These are phyloP conservation scores for Diarsia brunnea DNA, from an alignment of 2,888 invertebrate species.

Conservation along the genomic window DNA sequence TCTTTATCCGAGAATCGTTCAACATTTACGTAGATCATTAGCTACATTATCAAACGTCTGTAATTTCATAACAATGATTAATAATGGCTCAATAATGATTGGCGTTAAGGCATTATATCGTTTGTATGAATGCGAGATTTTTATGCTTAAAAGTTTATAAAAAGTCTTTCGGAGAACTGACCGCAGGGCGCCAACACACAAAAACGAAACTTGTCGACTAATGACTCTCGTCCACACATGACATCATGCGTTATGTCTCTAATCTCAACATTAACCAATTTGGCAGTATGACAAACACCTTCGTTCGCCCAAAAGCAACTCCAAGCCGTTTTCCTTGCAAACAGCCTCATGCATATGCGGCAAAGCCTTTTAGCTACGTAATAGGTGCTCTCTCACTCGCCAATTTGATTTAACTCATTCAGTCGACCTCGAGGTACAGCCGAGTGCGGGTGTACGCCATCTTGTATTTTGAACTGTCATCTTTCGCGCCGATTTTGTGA, in stretches of 20 bases:
- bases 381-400: constrained; percentile 79
- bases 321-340: constrained; percentile 86
- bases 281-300: constrained; percentile 73
- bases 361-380: constrained; percentile 81
- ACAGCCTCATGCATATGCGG: constrained; percentile 82
- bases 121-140: constrained; percentile 36
- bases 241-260: constrained; percentile 60
- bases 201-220: constrained; percentile 54
- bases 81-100: constrained; percentile 43
- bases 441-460: constrained; percentile 82
- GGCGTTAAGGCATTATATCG: constrained; percentile 28
- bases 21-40: neutral
- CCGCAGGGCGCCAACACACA: constrained; percentile 58
- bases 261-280: constrained; percentile 66
- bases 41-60: neutral
- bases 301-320: constrained; percentile 72
- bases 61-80: constrained; percentile 36
- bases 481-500: constrained; percentile 81
- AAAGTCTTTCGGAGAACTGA: constrained; percentile 50
- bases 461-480: constrained; percentile 76
- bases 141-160: constrained; percentile 42
- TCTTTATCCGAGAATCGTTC: neutral
- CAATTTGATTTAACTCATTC: constrained; percentile 77
- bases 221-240: constrained; percentile 59
- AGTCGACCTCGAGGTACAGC: constrained; percentile 87